These are phyloP conservation scores for Tympanoctomys barrerae DNA, from an alignment of 2,797 vertebrate species.

Conservation along the genomic window DNA sequence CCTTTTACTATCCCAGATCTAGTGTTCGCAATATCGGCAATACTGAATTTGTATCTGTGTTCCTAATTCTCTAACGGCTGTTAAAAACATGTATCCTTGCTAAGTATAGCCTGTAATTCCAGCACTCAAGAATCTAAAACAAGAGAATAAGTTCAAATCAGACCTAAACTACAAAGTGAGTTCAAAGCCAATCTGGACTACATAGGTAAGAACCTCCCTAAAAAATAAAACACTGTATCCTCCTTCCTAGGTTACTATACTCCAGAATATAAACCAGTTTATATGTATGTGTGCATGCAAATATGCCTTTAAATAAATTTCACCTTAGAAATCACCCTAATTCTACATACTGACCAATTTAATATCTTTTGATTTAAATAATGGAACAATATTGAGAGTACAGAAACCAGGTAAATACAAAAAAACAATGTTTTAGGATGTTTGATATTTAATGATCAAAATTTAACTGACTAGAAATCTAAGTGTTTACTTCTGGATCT, in stretches of 20 bases:
- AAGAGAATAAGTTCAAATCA: background rate
- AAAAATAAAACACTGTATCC: background rate
- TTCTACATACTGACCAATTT: constrained; percentile 4
- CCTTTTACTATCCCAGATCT: constrained; percentile 13
- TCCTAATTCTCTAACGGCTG: background rate
- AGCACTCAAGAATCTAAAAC: background rate
- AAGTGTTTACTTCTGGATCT: background rate
- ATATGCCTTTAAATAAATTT: background rate
- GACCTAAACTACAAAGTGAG: background rate
- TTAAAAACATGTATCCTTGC: constrained; percentile 24
- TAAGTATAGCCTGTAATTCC: background rate
- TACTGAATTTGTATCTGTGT: background rate
- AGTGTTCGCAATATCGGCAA: background rate
- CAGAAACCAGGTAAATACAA: background rate
- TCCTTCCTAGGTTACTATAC: background rate
- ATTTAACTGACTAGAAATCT: background rate
- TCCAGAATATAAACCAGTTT: background rate
- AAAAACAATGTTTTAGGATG: background rate
- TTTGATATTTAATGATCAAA: constrained; percentile 46
- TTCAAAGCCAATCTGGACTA: background rate
- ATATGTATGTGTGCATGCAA: background rate
- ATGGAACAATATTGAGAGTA: background rate
- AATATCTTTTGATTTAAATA: constrained; percentile 35
- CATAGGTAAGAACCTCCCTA: background rate
- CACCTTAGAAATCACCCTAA: background rate